Evolutionary conservation across 2,113 vertebrate genomes (phyloP).

Genomic region (Potamarius usumacintae): DNA sequence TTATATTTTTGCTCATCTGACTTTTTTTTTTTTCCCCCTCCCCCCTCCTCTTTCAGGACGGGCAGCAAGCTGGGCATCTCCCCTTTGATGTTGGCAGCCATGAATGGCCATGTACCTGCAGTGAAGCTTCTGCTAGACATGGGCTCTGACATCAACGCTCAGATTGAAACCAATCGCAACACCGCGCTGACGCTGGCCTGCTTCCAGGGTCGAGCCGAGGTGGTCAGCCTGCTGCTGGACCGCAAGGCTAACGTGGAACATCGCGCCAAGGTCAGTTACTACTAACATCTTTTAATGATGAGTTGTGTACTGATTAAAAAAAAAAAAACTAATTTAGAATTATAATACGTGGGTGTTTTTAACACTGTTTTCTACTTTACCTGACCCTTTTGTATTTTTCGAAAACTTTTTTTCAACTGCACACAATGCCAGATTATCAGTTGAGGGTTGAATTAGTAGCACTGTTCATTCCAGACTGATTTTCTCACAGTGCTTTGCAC

Average conservation of each 20-base stretch:
- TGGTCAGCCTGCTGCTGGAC: slow-evolving; percentile 94
- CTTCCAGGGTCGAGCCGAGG: slow-evolving; percentile 96
- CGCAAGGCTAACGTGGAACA: slow-evolving; percentile 98
- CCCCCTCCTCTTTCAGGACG: slow-evolving; percentile 75
- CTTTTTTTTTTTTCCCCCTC: background rate
- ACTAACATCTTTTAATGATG: background rate
- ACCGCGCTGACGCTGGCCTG: slow-evolving; percentile 96
- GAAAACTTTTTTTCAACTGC: background rate
- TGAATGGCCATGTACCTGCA: slow-evolving; percentile 96
- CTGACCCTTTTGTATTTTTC: background rate
- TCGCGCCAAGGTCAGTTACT: slow-evolving; percentile 85
- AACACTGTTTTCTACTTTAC: background rate
- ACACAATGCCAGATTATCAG: no score
- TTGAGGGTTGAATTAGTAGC: no score
- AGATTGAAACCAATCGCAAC: slow-evolving; percentile 98
- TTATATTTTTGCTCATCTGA: background rate
- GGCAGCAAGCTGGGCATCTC: slow-evolving; percentile 98
- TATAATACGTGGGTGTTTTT: background rate
- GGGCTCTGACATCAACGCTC: slow-evolving; percentile 98
- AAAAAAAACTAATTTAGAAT: background rate
- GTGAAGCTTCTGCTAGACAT: slow-evolving; percentile 96
- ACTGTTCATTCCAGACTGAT: no score
- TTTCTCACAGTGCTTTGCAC: no score
- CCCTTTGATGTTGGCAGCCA: slow-evolving; percentile 96
- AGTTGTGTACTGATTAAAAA: background rate